Conservation (phyloP, 2,888 invertebrate species). For the Philonicus albiceps region DNA sequence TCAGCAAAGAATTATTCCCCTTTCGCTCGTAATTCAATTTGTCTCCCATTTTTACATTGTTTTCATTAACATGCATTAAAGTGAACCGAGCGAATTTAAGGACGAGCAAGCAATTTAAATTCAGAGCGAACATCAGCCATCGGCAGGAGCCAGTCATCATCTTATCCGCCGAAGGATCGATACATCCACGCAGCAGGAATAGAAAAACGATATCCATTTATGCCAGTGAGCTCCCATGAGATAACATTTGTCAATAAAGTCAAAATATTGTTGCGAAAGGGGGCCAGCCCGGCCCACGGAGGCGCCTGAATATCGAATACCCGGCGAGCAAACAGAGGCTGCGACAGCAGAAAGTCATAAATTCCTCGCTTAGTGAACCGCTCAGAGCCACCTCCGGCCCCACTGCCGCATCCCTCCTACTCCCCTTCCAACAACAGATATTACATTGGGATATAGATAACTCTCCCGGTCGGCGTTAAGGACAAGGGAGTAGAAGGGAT, state of each 20-base stretch:
- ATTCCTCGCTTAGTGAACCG: slow-evolving; percentile 47
- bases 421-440: slow-evolving; percentile 21
- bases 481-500: not conserved
- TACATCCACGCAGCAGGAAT: slow-evolving; percentile 22
- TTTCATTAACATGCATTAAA: not conserved
- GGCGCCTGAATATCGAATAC: slow-evolving; percentile 44
- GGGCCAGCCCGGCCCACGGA: not conserved
- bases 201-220: slow-evolving; percentile 40
- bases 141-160: slow-evolving; percentile 19
- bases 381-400: slow-evolving; percentile 15
- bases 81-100: not conserved
- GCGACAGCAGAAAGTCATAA: slow-evolving; percentile 44
- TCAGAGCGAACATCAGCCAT: not conserved
- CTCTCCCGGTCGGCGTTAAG: not conserved
- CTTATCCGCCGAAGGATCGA: slow-evolving; percentile 11
- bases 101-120: slow-evolving; percentile 8
- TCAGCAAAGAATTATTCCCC: not conserved
- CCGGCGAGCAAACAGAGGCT: slow-evolving; percentile 21
- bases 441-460: not conserved
- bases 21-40: not conserved
- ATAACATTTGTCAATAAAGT: slow-evolving; percentile 47
- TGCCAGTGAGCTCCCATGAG: slow-evolving; percentile 40
- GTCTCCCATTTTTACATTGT: not conserved
- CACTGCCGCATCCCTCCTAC: no score
- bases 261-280: slow-evolving; percentile 44